A percentile compares a stretch with the other conserved stretches of the same genome.
Evolutionary conservation across 2,888 invertebrate genomes (phyloP).

Genomic region (Dermolepida albohirtum): DNA sequence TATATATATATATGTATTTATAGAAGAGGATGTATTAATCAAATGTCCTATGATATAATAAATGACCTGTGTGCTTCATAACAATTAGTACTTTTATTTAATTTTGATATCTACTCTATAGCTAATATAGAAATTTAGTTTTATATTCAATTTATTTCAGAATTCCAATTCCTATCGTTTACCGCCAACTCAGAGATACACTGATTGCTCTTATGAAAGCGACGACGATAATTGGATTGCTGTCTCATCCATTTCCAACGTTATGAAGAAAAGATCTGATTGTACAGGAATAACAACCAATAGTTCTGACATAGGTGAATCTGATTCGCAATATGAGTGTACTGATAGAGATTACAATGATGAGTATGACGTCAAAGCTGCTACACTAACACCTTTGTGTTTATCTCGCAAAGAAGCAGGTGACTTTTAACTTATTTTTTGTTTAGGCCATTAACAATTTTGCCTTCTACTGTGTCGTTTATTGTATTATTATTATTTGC

Average conservation of each 20-base stretch:
- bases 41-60: too few species aligned
- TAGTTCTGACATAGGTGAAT: constrained; percentile 41
- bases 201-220: constrained; percentile 26
- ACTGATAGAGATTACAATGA: constrained; percentile 42
- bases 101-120: too few species aligned
- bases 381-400: constrained; percentile 41
- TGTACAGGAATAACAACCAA: constrained; percentile 40
- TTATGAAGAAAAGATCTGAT: constrained; percentile 39
- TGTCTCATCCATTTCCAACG: constrained; percentile 26
- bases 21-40: too few species aligned
- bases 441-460: constrained; percentile 7
- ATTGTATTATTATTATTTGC: neutral
- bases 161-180: constrained; percentile 3
- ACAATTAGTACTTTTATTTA: too few species aligned
- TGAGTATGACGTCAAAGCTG: constrained; percentile 39
- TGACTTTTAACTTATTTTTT: constrained; percentile 1
- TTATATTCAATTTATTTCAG: neutral
- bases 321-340: constrained; percentile 43
- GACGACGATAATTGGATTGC: constrained; percentile 34
- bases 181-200: neutral
- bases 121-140: too few species aligned
- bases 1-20: too few species aligned
- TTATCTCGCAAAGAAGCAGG: constrained; percentile 45
- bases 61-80: too few species aligned
- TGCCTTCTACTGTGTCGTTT: neutral